Evolutionary conservation across 2,113 vertebrate genomes (phyloP), one percentile per base, ranked within the genome.

Genomic region (Clarias magur): DNA sequence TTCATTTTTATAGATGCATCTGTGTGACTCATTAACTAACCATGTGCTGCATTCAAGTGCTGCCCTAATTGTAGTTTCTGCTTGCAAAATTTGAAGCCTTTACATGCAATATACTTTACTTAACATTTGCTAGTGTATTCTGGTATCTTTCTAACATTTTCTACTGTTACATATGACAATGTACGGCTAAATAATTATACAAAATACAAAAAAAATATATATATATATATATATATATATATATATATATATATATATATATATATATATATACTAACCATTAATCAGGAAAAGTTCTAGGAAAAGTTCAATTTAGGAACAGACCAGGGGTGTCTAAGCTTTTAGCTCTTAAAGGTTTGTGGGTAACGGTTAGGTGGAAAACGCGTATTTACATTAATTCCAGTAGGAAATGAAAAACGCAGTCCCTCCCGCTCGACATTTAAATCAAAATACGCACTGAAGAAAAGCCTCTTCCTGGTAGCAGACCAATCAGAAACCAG

Each of bases 401-500:
- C 8, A 62, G 2, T 1, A 81, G n/a, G 23, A 75, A 68, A 10
- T 25, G 1, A 70, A 57, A n/a, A n/a, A 13, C 5, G 16, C 13
- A 4, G 16, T 8, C 30, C 92, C 81, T 86, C 62, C 92, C 90
- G 91, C 91, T 90, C 89, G 89, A 92, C 89, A 91, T 95, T 95
- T 94, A 95, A 95, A 95, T 88, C 34, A 90, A 83, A 92, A 90
- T 89, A 91, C 21, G 25, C 16, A 13, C 9, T 59, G 16, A 38
- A n/a, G 70, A 2, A 3, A 38, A 11, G 30, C 63, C 82, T 1
- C 70, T 76, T 81, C 23, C 78, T 57, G 30, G 53, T 8, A 73
- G 27, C 15, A 16, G 86, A 85, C 95, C 95, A 95, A 95, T 96
- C 57, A 84, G 82, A 27, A 62, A 82, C 59, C 90, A 90, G 92